Conservation (phyloP, 2,888 invertebrate species). For the Dryocosmus kuriphilus region DNA sequence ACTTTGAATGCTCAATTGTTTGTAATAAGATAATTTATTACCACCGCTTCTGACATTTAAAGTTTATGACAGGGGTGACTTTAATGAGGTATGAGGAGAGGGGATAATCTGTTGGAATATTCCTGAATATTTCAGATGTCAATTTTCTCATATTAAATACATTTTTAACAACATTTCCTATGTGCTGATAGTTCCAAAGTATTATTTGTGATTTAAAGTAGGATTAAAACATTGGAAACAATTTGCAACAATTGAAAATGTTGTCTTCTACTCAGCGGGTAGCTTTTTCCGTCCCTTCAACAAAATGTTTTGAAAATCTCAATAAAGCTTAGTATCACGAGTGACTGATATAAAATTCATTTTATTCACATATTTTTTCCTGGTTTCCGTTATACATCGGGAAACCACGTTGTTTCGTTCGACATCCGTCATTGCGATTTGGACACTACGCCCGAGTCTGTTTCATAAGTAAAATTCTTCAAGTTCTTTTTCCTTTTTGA, state of each 20-base stretch:
- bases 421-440: conserved; percentile 29
- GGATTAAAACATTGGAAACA: neutral
- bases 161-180: too few relatives aligned
- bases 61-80: neutral
- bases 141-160: too few relatives aligned
- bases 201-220: too few relatives aligned
- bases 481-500: neutral
- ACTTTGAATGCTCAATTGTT: neutral
- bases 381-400: neutral
- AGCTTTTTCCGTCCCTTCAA: too few relatives aligned
- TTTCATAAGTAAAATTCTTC: conserved; percentile 34
- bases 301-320: too few relatives aligned
- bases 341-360: too few relatives aligned
- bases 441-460: conserved; percentile 25
- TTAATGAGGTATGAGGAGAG: too few relatives aligned
- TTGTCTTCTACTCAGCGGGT: neutral
- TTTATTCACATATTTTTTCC: neutral
- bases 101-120: too few relatives aligned
- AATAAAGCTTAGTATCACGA: too few relatives aligned
- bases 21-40: neutral
- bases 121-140: too few relatives aligned
- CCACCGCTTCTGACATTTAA: neutral
- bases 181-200: too few relatives aligned
- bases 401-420: conserved; percentile 11
- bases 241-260: neutral